Conservation (phyloP, 2,113 vertebrate species). For the Phodopus roborovskii region DNA sequence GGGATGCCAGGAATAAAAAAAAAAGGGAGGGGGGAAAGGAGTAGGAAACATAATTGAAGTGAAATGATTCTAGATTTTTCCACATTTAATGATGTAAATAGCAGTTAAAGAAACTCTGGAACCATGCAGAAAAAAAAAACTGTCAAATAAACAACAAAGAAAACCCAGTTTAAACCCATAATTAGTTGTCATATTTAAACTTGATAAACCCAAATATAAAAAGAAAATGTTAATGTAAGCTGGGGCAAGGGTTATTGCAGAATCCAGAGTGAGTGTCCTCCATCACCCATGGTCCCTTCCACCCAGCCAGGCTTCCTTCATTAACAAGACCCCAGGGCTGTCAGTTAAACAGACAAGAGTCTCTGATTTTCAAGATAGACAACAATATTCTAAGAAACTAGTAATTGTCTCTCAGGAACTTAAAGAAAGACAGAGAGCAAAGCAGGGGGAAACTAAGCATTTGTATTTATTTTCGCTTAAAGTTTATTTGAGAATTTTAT, state of each 20-base stretch:
- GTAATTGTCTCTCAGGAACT: background rate
- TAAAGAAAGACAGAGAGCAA: background rate
- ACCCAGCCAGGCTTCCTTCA: background rate
- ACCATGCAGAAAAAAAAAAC: background rate
- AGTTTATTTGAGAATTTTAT: background rate
- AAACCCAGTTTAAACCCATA: background rate
- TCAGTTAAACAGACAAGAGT: background rate
- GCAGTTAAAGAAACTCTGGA: background rate
- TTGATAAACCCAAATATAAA: background rate
- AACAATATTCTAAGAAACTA: background rate
- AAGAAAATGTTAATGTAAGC: background rate
- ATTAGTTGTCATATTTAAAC: background rate
- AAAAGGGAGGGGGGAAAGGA: accelerated
- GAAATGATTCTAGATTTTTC: background rate
- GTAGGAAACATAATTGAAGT: background rate
- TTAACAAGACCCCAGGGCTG: background rate
- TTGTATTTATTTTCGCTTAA: background rate
- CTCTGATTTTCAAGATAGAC: background rate
- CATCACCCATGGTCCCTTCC: background rate
- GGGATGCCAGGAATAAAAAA: background rate
- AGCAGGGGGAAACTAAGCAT: background rate
- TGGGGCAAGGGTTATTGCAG: accelerated
- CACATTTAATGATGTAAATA: background rate
- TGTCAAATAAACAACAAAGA: background rate
- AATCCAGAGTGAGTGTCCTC: background rate